Conservation (phyloP, 2,113 vertebrate genomes). For the Varanus komodoensis region DNA sequence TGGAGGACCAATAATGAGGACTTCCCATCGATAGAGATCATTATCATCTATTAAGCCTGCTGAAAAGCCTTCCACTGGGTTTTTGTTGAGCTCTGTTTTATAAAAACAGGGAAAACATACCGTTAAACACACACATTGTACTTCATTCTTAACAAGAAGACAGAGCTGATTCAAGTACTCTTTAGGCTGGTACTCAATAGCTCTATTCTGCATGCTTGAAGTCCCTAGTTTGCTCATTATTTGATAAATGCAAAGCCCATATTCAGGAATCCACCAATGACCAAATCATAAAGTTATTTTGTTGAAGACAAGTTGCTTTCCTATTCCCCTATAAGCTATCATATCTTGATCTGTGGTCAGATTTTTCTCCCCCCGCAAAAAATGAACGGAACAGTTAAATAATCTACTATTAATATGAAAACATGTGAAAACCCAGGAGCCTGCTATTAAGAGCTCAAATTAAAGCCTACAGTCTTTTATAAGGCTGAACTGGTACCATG, state of each 20-base stretch:
- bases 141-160: not conserved
- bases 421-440: not conserved
- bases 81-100: constrained; percentile 96
- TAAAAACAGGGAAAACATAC: constrained; percentile 56
- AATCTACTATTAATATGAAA: not conserved
- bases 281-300: not conserved
- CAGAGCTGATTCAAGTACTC: not conserved
- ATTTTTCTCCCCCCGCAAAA: too few relatives aligned
- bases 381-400: not conserved
- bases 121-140: not conserved
- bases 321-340: too few relatives aligned
- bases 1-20: constrained; percentile 98
- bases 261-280: not conserved
- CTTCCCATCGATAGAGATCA: constrained; percentile 99
- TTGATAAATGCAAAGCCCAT: not conserved
- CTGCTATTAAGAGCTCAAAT: not conserved
- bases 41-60: constrained; percentile 98
- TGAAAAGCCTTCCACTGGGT: constrained; percentile 99
- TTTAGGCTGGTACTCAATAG: not conserved
- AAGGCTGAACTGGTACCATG: not conserved
- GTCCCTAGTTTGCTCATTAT: not conserved
- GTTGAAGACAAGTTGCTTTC: not conserved
- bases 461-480: not conserved
- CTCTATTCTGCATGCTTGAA: not conserved
- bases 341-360: too few relatives aligned